A percentile compares a stretch with the other conserved stretches of the same genome.
Conservation (phyloP, 2,797 vertebrate species). For the Enteromius trimaculatus region DNA sequence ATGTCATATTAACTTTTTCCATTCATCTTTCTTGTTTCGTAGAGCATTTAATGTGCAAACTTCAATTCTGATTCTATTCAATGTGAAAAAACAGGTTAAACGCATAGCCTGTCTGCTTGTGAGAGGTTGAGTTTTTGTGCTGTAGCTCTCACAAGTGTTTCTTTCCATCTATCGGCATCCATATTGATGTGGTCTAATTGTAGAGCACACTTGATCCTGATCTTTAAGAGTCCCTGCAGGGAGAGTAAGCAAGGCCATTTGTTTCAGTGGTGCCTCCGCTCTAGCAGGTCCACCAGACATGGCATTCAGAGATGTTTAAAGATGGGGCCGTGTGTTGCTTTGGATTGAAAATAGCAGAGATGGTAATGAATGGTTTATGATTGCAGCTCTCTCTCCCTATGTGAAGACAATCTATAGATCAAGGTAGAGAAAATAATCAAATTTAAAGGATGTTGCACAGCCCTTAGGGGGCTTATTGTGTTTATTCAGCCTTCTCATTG, state of each 20-base stretch:
- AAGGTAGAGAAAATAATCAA: slow-evolving; percentile 40
- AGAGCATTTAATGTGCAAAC: neutral
- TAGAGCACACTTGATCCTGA: slow-evolving; percentile 39
- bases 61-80: neutral
- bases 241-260: slow-evolving; percentile 36
- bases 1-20: neutral
- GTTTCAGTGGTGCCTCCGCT: slow-evolving; percentile 33
- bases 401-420: slow-evolving; percentile 38
- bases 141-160: slow-evolving; percentile 18
- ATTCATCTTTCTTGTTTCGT: neutral
- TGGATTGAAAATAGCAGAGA: slow-evolving; percentile 36
- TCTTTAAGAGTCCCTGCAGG: slow-evolving; percentile 43
- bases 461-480: slow-evolving; percentile 37
- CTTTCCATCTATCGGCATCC: slow-evolving; percentile 46
- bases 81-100: neutral
- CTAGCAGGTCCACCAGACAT: slow-evolving; percentile 7
- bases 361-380: slow-evolving; percentile 45
- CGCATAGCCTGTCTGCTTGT: neutral
- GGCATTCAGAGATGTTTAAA: slow-evolving; percentile 22
- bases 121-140: slow-evolving; percentile 4
- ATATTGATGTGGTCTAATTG: slow-evolving; percentile 54
- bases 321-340: neutral
- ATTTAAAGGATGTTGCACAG: slow-evolving; percentile 22
- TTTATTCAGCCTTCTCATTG: slow-evolving; percentile 35
- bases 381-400: slow-evolving; percentile 22